Percentiles rank a stretch among this genome's conserved stretches.
These are phyloP conservation scores for Heterotis niloticus DNA, from an alignment of 2,113 vertebrate genomes.

Conservation along the genomic window DNA sequence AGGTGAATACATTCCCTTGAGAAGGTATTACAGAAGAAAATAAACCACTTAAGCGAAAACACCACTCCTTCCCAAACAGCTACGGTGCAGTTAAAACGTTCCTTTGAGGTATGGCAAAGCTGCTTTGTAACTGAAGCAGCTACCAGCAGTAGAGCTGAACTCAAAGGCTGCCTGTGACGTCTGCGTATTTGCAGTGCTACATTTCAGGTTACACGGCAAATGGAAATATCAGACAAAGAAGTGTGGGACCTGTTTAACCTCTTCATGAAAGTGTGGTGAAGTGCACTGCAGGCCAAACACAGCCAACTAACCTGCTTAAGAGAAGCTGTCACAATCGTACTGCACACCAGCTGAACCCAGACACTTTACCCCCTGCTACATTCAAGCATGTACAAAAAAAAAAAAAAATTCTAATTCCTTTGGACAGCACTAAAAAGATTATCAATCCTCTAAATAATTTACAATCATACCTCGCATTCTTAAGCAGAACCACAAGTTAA, in stretches of 20 bases:
- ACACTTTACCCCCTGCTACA: background rate
- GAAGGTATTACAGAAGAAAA: background rate
- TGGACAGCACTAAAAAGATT: background rate
- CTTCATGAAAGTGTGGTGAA: background rate
- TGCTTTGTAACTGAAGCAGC: no score
- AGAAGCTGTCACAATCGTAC: background rate
- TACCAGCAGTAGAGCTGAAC: no score
- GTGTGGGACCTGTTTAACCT: background rate
- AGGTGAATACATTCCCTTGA: background rate
- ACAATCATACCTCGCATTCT: conserved; percentile 10
- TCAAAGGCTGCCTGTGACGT: background rate
- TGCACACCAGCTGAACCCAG: background rate
- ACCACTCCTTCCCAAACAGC: background rate
- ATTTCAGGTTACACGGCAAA: conserved; percentile 13
- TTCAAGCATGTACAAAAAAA: background rate
- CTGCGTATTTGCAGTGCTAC: background rate
- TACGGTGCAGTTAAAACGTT: background rate
- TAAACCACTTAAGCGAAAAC: background rate
- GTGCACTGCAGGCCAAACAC: background rate
- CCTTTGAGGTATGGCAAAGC: background rate
- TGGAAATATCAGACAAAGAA: background rate
- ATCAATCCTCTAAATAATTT: background rate
- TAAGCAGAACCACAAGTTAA: conserved; percentile 12
- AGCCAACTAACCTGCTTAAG: background rate
- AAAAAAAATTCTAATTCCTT: background rate